These are phyloP conservation scores for Pyrgus malvae DNA, from an alignment of 2,888 invertebrate genomes.

Conservation along the genomic window DNA sequence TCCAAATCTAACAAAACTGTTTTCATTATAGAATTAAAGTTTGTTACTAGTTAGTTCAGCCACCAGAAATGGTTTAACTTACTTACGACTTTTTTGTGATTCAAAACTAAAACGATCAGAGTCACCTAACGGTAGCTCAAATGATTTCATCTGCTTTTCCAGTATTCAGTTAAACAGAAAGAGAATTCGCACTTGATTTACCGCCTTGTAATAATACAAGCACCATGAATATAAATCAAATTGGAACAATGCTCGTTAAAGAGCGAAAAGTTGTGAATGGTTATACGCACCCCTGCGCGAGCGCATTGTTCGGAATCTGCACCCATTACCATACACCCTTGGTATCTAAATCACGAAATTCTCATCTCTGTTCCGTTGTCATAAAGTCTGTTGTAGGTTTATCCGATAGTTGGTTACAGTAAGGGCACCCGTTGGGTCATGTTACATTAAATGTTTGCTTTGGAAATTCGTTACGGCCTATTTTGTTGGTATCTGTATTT, in stretches of 20 bases:
- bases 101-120: no score
- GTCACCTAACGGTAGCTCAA: not conserved
- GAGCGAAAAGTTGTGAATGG: conserved; percentile 80
- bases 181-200: conserved; percentile 70
- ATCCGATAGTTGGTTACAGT: conserved; percentile 32
- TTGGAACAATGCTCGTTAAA: conserved; percentile 76
- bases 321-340: conserved; percentile 31
- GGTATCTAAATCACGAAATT: conserved; percentile 25
- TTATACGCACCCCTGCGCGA: conserved; percentile 64
- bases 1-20: no score
- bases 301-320: conserved; percentile 58
- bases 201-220: conserved; percentile 68
- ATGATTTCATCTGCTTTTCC: conserved; percentile 26
- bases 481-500: conserved; percentile 51
- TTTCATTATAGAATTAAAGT: no score
- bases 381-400: conserved; percentile 32
- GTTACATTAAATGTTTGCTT: conserved; percentile 78
- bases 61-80: no score
- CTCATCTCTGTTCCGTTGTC: conserved; percentile 32
- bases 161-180: conserved; percentile 46
- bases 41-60: no score
- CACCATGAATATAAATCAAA: conserved; percentile 81
- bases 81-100: no score
- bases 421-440: conserved; percentile 68
- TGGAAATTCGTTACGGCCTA: conserved; percentile 78